Percentiles rank a stretch among this genome's conserved stretches.
Evolutionary conservation across 2,113 vertebrate species (phyloP).

Genomic region (Turdus rufiventris): DNA sequence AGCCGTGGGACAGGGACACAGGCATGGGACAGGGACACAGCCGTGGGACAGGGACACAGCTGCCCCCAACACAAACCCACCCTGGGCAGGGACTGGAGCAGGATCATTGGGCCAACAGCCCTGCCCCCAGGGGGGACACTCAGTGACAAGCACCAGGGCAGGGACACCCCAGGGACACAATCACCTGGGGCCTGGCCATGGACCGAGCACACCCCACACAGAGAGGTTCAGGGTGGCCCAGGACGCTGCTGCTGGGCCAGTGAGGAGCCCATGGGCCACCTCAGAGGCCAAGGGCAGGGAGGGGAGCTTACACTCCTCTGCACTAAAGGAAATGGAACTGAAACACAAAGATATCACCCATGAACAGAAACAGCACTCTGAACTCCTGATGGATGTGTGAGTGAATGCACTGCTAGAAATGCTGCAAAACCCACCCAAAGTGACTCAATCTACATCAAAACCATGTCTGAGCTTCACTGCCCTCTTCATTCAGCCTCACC

Average conservation of each 20-base stretch:
- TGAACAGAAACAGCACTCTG: background rate
- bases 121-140: background rate
- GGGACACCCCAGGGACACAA: background rate
- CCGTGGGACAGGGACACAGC: background rate
- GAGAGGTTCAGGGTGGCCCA: background rate
- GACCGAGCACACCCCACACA: background rate
- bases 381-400: background rate
- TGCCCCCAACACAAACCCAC: no score
- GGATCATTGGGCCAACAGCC: rapidly evolving
- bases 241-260: background rate
- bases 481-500: background rate
- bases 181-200: rapidly evolving
- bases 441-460: background rate
- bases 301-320: background rate
- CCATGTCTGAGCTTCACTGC: background rate
- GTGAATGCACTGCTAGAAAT: background rate
- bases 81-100: rapidly evolving
- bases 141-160: no score
- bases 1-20: background rate
- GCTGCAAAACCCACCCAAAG: background rate
- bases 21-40: background rate
- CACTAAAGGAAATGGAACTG: background rate
- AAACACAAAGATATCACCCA: rapidly evolving
- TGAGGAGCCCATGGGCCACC: background rate
- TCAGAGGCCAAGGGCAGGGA: background rate